These are phyloP conservation scores for Amphipyra tragopoginis DNA, from an alignment of 2,888 invertebrate genomes.

Conservation along the genomic window DNA sequence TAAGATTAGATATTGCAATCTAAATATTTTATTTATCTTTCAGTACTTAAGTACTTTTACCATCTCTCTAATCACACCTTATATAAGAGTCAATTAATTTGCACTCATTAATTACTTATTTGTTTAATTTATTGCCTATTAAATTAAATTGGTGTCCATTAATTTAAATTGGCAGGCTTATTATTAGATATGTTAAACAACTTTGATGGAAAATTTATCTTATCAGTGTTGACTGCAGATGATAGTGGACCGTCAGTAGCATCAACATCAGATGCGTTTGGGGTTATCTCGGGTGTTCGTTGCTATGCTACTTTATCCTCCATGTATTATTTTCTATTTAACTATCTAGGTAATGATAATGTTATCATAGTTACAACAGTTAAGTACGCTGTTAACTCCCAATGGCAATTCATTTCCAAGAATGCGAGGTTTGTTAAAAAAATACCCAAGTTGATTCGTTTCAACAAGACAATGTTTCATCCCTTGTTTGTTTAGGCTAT, in stretches of 20 bases:
- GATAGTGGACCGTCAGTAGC: constrained; percentile 61
- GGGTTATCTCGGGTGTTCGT: constrained; percentile 73
- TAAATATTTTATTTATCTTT: constrained; percentile 28
- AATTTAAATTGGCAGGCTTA: constrained; percentile 24
- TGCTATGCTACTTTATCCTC: constrained; percentile 62
- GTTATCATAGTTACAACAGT: constrained; percentile 26
- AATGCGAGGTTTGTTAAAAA: constrained; percentile 9
- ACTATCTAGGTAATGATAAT: constrained; percentile 27
- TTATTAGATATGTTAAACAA: constrained; percentile 43
- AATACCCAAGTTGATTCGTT: constrained; percentile 1
- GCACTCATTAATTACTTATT: constrained; percentile 30
- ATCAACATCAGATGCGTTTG: constrained; percentile 63
- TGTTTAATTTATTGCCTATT: constrained; percentile 24
- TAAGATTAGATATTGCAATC: constrained; percentile 28
- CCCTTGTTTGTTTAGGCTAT: constrained; percentile 29
- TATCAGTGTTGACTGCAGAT: constrained; percentile 72
- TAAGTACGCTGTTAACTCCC: constrained; percentile 8
- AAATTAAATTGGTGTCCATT: constrained; percentile 26
- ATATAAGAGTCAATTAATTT: constrained; percentile 29
- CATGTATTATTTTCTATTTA: constrained; percentile 45
- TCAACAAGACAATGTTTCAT: constrained; percentile 17
- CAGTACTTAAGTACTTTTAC: constrained; percentile 13
- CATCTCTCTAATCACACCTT: constrained; percentile 20
- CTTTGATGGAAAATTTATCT: constrained; percentile 77
- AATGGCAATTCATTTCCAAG: neutral